phyloP scores from a whole-genome alignment of 2,888 invertebrate genomes.

The Scaptomyza cyrtandrae region DNA sequence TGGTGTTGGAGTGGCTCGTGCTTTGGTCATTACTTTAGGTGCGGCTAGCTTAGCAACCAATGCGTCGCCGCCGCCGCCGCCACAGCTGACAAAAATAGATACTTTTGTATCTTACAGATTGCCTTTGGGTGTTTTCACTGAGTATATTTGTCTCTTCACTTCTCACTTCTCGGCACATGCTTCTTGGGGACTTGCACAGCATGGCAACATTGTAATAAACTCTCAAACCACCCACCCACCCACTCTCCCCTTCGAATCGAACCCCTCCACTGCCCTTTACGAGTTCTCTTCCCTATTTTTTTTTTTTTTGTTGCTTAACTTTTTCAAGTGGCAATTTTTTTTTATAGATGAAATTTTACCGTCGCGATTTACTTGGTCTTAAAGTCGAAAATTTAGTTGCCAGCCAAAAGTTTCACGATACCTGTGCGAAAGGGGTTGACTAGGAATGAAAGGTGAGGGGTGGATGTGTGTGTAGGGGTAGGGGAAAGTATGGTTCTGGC shows the following conservation, averaged over 20 bases:
- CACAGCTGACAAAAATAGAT: conserved; percentile 57
- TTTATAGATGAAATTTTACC: conserved; percentile 35
- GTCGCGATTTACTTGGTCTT: conserved; percentile 33
- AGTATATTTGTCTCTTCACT: conserved; percentile 54
- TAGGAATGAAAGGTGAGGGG: neutral
- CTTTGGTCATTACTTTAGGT: conserved; percentile 77
- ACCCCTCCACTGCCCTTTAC: neutral
- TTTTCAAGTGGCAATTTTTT: conserved; percentile 50
- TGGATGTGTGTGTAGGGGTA: neutral
- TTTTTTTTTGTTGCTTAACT: conserved; percentile 24
- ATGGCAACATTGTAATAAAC: conserved; percentile 50
- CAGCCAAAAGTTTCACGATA: conserved; percentile 25
- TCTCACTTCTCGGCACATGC: conserved; percentile 32
- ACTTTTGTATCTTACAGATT: conserved; percentile 62
- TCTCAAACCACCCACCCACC: neutral
- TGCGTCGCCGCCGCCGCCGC: conserved; percentile 61
- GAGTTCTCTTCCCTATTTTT: neutral
- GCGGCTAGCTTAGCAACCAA: conserved; percentile 26
- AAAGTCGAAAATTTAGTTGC: conserved; percentile 48
- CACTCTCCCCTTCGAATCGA: neutral
- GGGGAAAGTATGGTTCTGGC: conserved; percentile 8
- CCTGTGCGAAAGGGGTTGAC: conserved; percentile 4
- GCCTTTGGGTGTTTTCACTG: conserved; percentile 69
- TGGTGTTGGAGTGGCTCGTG: conserved; percentile 59
- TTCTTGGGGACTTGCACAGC: conserved; percentile 39